Conservation (phyloP, 2,888 invertebrate species). For the Mactromeris polynyma region DNA sequence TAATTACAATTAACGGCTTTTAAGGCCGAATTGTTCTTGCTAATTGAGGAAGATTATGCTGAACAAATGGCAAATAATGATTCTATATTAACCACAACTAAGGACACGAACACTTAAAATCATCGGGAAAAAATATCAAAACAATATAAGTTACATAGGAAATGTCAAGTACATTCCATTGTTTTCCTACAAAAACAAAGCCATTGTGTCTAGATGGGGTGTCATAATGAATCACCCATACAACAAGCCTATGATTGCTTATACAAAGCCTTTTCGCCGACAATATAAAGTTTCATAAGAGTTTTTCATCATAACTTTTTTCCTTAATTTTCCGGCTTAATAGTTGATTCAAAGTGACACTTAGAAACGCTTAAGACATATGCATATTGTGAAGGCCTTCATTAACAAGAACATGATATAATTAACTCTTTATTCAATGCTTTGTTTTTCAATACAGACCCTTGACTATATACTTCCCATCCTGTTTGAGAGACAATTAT, state of each 20-base stretch:
- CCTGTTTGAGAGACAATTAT: slow-evolving; percentile 61
- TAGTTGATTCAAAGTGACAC: slow-evolving; percentile 38
- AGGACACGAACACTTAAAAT: not conserved
- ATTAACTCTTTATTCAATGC: slow-evolving; percentile 55
- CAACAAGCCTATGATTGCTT: slow-evolving; percentile 26
- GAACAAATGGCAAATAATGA: not conserved
- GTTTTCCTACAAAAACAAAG: slow-evolving; percentile 52
- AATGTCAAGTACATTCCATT: slow-evolving; percentile 46
- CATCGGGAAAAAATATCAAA: slow-evolving; percentile 6
- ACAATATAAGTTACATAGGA: slow-evolving; percentile 26
- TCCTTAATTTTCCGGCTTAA: slow-evolving; percentile 65
- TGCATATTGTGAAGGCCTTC: slow-evolving; percentile 50
- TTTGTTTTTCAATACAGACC: slow-evolving; percentile 59
- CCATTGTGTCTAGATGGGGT: slow-evolving; percentile 39
- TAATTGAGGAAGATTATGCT: not conserved
- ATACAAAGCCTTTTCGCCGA: slow-evolving; percentile 37
- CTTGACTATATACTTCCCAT: slow-evolving; percentile 56
- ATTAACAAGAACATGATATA: slow-evolving; percentile 57
- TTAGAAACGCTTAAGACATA: slow-evolving; percentile 12
- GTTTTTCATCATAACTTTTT: slow-evolving; percentile 27
- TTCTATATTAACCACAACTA: not conserved
- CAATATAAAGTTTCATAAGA: slow-evolving; percentile 41
- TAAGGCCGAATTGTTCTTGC: not conserved
- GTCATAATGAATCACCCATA: slow-evolving; percentile 10
- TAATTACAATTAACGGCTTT: not conserved